Percentiles rank a stretch among this genome's conserved stretches.
These are phyloP conservation scores for Aptenodytes forsteri DNA, from an alignment of 2,113 vertebrate genomes.

Conservation along the genomic window DNA sequence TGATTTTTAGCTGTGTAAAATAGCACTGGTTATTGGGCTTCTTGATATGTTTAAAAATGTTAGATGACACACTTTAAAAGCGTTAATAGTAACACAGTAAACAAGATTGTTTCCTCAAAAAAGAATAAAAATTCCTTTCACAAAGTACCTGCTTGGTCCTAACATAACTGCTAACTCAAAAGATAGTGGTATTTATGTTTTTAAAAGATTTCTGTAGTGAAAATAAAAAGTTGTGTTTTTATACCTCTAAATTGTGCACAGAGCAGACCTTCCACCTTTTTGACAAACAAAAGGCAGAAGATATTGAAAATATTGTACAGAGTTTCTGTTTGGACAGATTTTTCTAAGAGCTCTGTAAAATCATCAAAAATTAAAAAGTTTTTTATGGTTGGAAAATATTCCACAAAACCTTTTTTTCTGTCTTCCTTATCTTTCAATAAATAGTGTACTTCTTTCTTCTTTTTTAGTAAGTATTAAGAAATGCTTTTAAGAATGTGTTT, in stretches of 20 bases:
- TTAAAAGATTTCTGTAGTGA: neutral
- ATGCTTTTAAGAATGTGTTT: neutral
- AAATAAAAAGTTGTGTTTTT: neutral
- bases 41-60: neutral
- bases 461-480: neutral
- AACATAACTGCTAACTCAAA: neutral
- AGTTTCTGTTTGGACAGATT: neutral
- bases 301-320: neutral
- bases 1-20: neutral
- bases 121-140: neutral
- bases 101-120: neutral
- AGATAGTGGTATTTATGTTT: neutral
- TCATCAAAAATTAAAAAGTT: fast-evolving
- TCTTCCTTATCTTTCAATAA: neutral
- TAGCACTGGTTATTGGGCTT: neutral
- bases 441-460: neutral
- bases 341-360: neutral
- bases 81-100: neutral
- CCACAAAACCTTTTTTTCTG: neutral
- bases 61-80: neutral
- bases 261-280: neutral
- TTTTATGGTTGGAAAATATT: neutral
- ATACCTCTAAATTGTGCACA: neutral
- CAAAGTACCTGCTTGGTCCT: neutral
- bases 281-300: neutral